phyloP scores from a whole-genome alignment of 2,888 invertebrate species.

The Eremobia ochroleuca region DNA sequence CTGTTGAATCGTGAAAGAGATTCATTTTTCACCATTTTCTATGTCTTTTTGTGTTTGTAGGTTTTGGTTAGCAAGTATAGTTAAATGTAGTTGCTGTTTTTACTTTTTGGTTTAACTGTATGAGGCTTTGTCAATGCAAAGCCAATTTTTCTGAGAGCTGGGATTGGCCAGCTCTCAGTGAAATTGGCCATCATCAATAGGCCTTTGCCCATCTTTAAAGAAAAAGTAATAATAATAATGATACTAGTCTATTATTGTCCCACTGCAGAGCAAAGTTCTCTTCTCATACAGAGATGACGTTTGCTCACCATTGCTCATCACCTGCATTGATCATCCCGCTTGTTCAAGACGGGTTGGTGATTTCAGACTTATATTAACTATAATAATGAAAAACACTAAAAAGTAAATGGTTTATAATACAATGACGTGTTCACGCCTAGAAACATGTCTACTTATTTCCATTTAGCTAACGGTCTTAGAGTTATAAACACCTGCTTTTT shows the following conservation, averaged over 20 bases:
- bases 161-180: not conserved
- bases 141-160: too few relatives aligned
- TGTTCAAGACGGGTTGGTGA: not conserved
- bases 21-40: conserved; percentile 44
- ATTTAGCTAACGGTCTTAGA: not conserved
- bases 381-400: not conserved
- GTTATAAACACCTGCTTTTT: too few relatives aligned
- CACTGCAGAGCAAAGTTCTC: not conserved
- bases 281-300: not conserved
- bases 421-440: not conserved
- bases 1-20: conserved; percentile 38
- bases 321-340: not conserved
- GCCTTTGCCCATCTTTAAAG: not conserved
- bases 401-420: not conserved
- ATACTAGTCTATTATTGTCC: not conserved
- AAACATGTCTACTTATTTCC: too few relatives aligned
- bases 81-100: not conserved
- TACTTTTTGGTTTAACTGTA: not conserved
- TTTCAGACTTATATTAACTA: too few relatives aligned
- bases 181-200: too few relatives aligned
- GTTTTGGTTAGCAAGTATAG: not conserved
- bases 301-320: too few relatives aligned
- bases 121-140: not conserved
- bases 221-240: not conserved
- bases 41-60: conserved; percentile 15